Evolutionary conservation across 2,888 invertebrate species (phyloP), one percentile per base, ranked within the genome.

Genomic region (Oxystoma pomonae): DNA sequence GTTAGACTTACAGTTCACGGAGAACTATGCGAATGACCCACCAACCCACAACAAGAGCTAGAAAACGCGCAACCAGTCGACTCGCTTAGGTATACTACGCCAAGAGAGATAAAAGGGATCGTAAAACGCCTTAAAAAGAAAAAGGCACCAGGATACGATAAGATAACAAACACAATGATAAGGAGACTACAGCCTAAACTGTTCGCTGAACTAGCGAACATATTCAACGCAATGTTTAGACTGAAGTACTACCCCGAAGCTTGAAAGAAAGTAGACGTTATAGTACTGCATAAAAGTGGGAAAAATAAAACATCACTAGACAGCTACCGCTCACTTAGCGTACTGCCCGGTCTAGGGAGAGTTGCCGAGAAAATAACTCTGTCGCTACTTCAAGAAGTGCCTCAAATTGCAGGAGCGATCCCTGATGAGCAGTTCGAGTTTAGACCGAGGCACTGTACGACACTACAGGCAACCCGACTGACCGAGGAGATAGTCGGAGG

Each of bases 81-180:
- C n/a, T n/a, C n/a, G n/a, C n/a, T n/a, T 12, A 35, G 35, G 35
- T 35, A 35, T 53, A 16, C 19, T 16, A 57, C 57, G 20, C 57
- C 57, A 5, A 18, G 18, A 9, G 57, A 57, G n/a, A 18, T 57
- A 20, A 20, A 7, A 18, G 18, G 16, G n/a, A 18, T 57, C 20
- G 18, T 20, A 12, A 57, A 20, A 57, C 57, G n/a, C 19, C 57
- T 57, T 7, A 57, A 57, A 57, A 18, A 7, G n/a, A 18, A 22
- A 16, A 67, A 65, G 57, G 60, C 65, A 1, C 65, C 67, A 1
- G 67, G 67, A 2, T 1, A 17, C 12, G 65, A 65, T 20, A 20
- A 21, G 12, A 63, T 65, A 1, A 17, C 55, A 20, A 59, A 58
- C 55, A 51, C 20, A 1, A 21, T 22, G 2, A 9, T 58, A 19